phyloP scores from a whole-genome alignment of 1,140 invertebrate genomes.

The Drosophila elegans region DNA sequence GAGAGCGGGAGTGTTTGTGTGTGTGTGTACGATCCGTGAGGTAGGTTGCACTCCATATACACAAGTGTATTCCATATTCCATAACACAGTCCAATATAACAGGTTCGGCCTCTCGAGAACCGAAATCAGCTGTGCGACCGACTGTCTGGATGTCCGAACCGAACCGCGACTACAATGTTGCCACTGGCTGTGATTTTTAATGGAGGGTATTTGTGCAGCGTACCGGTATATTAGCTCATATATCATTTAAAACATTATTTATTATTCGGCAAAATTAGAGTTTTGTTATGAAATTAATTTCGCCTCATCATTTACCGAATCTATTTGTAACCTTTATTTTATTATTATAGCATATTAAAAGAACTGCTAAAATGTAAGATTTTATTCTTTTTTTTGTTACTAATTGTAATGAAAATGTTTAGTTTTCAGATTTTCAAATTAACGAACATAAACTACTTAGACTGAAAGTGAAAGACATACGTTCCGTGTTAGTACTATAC shows the following conservation, averaged over 20 bases:
- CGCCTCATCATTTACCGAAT: too few species aligned
- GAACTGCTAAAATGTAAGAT: too few species aligned
- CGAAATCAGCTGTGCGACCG: constrained; percentile 57
- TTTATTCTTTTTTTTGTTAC: too few species aligned
- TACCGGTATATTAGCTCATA: background rate
- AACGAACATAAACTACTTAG: too few species aligned
- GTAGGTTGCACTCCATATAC: constrained; percentile 61
- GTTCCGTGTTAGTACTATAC: too few species aligned
- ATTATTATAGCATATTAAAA: too few species aligned
- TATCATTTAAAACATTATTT: background rate
- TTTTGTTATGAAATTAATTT: too few species aligned
- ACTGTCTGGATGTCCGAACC: constrained; percentile 55
- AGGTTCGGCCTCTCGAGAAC: constrained; percentile 44
- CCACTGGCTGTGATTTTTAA: constrained; percentile 52
- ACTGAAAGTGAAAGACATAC: too few species aligned
- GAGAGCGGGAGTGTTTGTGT: constrained; percentile 33
- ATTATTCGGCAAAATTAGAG: too few species aligned
- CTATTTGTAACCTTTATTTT: too few species aligned
- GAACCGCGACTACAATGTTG: constrained; percentile 60
- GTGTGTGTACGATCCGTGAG: constrained; percentile 59
- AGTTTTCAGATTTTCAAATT: too few species aligned
- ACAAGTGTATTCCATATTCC: constrained; percentile 11
- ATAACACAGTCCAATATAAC: constrained; percentile 36
- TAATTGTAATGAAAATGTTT: too few species aligned
- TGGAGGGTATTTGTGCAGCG: background rate